Base-by-base conservation (phyloP, 2,888 invertebrate genomes). In the Drosophila antonietae region DNA sequence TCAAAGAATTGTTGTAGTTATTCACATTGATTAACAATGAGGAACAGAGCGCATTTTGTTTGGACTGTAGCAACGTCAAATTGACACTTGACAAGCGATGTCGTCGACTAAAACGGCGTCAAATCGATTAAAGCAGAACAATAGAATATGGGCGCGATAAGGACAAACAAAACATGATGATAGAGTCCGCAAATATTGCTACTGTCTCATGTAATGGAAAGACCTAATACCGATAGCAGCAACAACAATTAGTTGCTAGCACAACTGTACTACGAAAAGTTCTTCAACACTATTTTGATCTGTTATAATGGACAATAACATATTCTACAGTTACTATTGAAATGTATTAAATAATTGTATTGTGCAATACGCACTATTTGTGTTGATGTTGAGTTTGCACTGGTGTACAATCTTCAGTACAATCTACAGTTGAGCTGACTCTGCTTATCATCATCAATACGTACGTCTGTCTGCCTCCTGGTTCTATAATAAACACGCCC, bases 81-180 rank as follows among this genome's bases (percentile, higher is more conserved):
- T 78, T 81, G 79, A 80, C 84, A 80, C 63, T 81, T 74, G 81
- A 81, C 68, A 66, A 61, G 66, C 58, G 67, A 68, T 57, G 65
- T 47, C 65, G 59, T 61, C 57, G 68, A 68, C 62, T 55, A 37
- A 35, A 68, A 69, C 84, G 68, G 73, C 80, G 77, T 83, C 71
- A 83, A 83, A 81, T 81, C 71, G 82, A 83, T 78, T 78, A 74
- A 74, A 68, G 69, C 73, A 44, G 14, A 67, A 74, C 66, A 77
- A 69, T 53, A 72, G 10, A 76, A 72, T 61, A 68, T 15, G 53
- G 80, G 66, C 53, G 60, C 79, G 68, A 71, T 81, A 71, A 74
- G 72, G 67, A 43, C 64, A 49, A 68, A 72, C 79, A 47, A 75
- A 82, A 82, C 65, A 71, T 78, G 79, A 81, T 66, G 66, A 66